Evolutionary conservation across 2,113 vertebrate genomes (phyloP).

Genomic region (Nanorana parkeri): DNA sequence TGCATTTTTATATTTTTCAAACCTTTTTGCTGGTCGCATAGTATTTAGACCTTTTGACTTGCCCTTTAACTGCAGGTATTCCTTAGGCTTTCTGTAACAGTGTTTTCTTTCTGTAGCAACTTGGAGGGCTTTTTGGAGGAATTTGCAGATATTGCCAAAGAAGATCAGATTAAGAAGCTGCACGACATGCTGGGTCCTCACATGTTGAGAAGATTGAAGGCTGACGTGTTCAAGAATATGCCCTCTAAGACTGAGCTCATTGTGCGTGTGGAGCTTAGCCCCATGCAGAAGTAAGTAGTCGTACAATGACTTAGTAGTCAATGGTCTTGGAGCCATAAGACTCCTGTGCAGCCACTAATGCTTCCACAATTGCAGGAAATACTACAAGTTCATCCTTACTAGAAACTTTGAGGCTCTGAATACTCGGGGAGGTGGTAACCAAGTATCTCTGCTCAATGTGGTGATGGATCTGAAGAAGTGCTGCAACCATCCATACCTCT

Average conservation of each 20-base stretch:
- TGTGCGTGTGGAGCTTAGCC: conserved; percentile 93
- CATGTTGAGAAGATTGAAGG: conserved; percentile 95
- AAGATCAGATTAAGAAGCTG: conserved; percentile 98
- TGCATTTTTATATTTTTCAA: too few species aligned
- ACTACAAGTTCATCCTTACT: conserved; percentile 96
- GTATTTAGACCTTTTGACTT: too few species aligned
- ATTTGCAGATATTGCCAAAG: conserved; percentile 97
- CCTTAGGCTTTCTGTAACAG: background rate
- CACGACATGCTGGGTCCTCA: conserved; percentile 97
- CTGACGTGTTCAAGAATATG: conserved; percentile 98
- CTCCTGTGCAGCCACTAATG: too few species aligned
- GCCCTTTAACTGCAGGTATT: too few species aligned
- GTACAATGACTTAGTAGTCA: too few species aligned
- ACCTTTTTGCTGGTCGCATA: too few species aligned
- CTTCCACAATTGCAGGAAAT: conserved; percentile 80
- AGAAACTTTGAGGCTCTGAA: conserved; percentile 96
- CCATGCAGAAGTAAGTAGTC: conserved; percentile 93
- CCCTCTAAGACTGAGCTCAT: conserved; percentile 96
- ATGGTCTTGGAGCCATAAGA: too few species aligned
- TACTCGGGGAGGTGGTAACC: conserved; percentile 93
- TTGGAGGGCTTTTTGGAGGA: conserved; percentile 96
- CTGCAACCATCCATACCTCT: conserved; percentile 98
- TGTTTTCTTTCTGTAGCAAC: conserved; percentile 76
- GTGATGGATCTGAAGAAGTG: conserved; percentile 99
- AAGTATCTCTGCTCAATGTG: conserved; percentile 94